Evolutionary conservation across 2,113 vertebrate genomes (phyloP).

Genomic region (Phalacrocorax carbo): DNA sequence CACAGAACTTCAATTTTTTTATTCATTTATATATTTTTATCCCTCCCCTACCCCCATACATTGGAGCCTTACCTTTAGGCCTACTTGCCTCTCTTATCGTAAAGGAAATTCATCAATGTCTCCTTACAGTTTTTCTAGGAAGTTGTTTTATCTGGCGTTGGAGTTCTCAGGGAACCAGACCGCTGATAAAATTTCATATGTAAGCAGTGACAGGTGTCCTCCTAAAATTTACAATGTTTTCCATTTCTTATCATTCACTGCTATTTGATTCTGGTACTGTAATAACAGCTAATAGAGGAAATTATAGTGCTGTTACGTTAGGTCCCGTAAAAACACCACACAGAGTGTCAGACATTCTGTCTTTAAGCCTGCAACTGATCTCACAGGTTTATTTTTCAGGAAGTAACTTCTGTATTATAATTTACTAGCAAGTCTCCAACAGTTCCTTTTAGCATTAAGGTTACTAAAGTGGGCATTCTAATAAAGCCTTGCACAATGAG

Average conservation of each 20-base stretch:
- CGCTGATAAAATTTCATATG: not conserved
- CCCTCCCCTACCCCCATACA: not conserved
- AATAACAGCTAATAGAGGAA: not conserved
- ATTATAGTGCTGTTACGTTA: not conserved
- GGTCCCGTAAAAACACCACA: not conserved
- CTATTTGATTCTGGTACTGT: not conserved
- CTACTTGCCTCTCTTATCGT: not conserved
- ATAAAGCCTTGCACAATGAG: not conserved
- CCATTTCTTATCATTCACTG: not conserved
- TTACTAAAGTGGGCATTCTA: not conserved
- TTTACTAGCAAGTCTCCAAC: not conserved
- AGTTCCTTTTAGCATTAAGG: not conserved
- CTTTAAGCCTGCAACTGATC: not conserved
- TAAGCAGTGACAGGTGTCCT: not conserved
- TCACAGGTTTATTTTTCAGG: not conserved
- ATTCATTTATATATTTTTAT: too few species aligned
- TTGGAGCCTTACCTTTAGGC: not conserved
- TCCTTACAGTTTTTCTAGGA: not conserved
- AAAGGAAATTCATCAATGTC: not conserved
- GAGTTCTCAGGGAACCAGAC: not conserved
- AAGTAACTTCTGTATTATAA: not conserved
- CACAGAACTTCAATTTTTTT: not conserved
- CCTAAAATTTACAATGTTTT: not conserved
- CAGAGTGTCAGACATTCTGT: not conserved
- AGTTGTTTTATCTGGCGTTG: not conserved